phyloP scores from a whole-genome alignment of 1,140 invertebrate species.

The Nebria ingens region DNA sequence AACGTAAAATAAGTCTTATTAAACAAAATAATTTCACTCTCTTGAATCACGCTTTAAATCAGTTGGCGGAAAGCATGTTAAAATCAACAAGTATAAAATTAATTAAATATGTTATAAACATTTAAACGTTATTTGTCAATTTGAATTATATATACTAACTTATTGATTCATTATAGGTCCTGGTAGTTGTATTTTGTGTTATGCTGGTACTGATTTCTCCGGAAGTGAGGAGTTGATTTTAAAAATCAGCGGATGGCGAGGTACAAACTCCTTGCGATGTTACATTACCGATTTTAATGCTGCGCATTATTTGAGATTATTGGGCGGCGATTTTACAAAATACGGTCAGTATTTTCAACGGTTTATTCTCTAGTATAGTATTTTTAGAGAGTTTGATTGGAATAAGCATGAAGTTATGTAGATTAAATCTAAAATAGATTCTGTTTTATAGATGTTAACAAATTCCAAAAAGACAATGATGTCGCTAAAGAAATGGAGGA shows the following conservation, averaged over 20 bases:
- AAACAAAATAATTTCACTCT: neutral
- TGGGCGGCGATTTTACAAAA: conserved; percentile 73
- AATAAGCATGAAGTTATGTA: too few species aligned
- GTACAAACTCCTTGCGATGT: conserved; percentile 72
- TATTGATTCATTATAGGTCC: conserved; percentile 43
- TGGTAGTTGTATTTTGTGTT: conserved; percentile 67
- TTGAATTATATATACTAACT: conserved; percentile 12
- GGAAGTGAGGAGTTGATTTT: conserved; percentile 43
- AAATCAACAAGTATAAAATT: too few species aligned
- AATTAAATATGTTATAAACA: neutral
- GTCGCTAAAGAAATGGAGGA: conserved; percentile 13
- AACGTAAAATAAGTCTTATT: neutral
- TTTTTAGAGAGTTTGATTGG: too few species aligned
- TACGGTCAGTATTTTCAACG: conserved; percentile 60
- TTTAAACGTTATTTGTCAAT: too few species aligned
- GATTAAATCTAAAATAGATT: neutral
- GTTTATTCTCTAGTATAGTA: too few species aligned
- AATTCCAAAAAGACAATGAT: conserved; percentile 34
- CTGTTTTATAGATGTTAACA: conserved; percentile 34
- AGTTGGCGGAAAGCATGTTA: too few species aligned
- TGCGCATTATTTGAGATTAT: conserved; percentile 71
- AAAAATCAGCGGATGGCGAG: conserved; percentile 80
- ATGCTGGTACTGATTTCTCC: conserved; percentile 42
- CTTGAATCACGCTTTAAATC: too few species aligned
- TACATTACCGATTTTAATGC: conserved; percentile 76